Evolutionary conservation across 2,797 vertebrate genomes (phyloP), one percentile per base, ranked within the genome.

Genomic region (Acridotheres tristis): DNA sequence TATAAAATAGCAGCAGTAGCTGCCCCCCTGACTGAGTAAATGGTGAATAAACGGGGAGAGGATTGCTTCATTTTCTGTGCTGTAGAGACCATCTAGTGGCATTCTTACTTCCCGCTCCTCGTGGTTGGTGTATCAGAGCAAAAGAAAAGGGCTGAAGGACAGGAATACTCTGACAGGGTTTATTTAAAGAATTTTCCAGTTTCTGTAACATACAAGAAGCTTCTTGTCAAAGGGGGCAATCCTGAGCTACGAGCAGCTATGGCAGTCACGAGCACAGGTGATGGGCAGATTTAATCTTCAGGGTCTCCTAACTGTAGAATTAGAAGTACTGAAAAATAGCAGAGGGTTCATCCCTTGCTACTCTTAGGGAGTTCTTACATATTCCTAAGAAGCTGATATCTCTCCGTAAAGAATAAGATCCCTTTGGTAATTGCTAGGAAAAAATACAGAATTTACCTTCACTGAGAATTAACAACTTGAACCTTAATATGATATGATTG

Each of bases 371-470:
- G 16, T 42, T 42, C 40, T 42, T 42, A 42, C 18, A 22, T 45
- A 14, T 81, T 96, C 96, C 74, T 21, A 16, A 68, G 51, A 69
- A 80, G 30, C 16, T 77, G 55, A 66, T 61, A 59, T 48, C 50
- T 50, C 47, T 85, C 71, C 7, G 14, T 88, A 85, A 91, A 54
- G 71, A 61, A 22, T 80, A 96, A 88, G 65, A 94, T 23, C 25
- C 75, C 74, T 81, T 91, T 54, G 92, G 62, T 66, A 93, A 66
- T 30, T 74, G 23, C 84, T 92, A 68, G 50, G 42, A 53, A 85
- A 93, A 94, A 89, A 72, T 38, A 43, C 53, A 88, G 94, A 66
- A 57, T 92, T 94, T 85, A 75, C 61, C 61, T 95, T 93, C 57
- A 82, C 25, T 79, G 58, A 82, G 57, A 79, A 85, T 48, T 48